Evolutionary conservation across 2,797 vertebrate species (phyloP).

Genomic region (Malurus splendens): DNA sequence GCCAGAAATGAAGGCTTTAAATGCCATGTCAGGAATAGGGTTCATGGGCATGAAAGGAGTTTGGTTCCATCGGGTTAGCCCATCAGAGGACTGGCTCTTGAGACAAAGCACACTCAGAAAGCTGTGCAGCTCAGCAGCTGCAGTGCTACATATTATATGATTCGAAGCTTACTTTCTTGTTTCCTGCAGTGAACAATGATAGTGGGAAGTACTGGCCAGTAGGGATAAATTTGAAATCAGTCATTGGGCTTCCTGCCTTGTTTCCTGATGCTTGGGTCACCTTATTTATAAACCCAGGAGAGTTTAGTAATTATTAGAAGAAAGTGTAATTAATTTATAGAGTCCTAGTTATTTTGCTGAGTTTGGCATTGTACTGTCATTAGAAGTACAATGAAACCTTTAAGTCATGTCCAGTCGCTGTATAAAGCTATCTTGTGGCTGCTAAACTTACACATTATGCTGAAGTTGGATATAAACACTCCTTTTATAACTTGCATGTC

Average conservation of each 20-base stretch:
- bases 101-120: not conserved
- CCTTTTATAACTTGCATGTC: constrained; percentile 61
- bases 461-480: constrained; percentile 65
- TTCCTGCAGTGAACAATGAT: constrained; percentile 1
- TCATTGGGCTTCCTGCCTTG: not conserved
- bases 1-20: not conserved
- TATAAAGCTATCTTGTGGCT: constrained; percentile 60
- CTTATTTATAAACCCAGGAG: constrained; percentile 16
- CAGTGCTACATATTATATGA: not conserved
- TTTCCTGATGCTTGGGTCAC: constrained; percentile 15
- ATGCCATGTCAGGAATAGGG: not conserved
- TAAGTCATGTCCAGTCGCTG: constrained; percentile 41
- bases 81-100: not conserved
- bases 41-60: not conserved
- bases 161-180: not conserved
- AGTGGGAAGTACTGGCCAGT: constrained; percentile 27
- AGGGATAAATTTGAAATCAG: constrained; percentile 1
- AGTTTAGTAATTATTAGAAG: constrained; percentile 49
- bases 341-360: constrained; percentile 38
- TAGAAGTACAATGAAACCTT: constrained; percentile 60
- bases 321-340: constrained; percentile 60
- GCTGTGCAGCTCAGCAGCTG: not conserved
- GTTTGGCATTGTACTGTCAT: not conserved
- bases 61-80: rapidly evolving
- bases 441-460: constrained; percentile 62